These are phyloP conservation scores for Heteractis magnifica DNA, from an alignment of 92 coral and sea anemone genomes.

Conservation along the genomic window DNA sequence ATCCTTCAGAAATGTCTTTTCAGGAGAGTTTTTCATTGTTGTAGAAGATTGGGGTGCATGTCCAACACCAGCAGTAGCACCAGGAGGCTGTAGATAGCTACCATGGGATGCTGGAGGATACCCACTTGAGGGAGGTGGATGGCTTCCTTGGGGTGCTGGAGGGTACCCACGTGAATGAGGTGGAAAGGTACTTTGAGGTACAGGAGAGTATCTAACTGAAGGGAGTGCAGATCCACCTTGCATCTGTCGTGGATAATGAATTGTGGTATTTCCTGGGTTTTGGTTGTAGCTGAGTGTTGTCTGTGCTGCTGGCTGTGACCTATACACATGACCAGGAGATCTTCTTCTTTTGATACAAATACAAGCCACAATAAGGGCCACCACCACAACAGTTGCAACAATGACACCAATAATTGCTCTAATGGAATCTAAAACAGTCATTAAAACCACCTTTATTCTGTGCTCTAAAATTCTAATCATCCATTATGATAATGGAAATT, in stretches of 20 bases:
- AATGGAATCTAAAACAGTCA: background rate
- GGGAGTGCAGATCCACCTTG: background rate
- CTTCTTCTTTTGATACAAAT: background rate
- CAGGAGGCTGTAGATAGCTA: constrained; percentile 12
- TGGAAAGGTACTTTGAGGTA: constrained; percentile 9
- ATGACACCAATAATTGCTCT: background rate
- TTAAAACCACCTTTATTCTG: background rate
- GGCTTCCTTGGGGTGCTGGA: constrained; percentile 3
- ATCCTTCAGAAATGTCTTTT: background rate
- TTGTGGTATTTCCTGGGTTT: background rate
- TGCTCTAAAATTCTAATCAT: no score
- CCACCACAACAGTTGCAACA: background rate
- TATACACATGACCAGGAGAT: background rate
- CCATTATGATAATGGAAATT: background rate
- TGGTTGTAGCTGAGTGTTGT: background rate
- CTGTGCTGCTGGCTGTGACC: background rate
- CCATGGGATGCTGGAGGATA: background rate
- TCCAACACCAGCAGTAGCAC: background rate
- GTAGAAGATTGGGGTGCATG: background rate
- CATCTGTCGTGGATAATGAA: background rate
- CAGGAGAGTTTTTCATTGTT: background rate
- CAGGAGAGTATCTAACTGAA: background rate
- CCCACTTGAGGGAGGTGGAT: constrained; percentile 15
- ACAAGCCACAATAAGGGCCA: background rate
- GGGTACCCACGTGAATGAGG: constrained; percentile 6